Conservation (phyloP, 2,113 vertebrate species). For the Saguinus midas region DNA sequence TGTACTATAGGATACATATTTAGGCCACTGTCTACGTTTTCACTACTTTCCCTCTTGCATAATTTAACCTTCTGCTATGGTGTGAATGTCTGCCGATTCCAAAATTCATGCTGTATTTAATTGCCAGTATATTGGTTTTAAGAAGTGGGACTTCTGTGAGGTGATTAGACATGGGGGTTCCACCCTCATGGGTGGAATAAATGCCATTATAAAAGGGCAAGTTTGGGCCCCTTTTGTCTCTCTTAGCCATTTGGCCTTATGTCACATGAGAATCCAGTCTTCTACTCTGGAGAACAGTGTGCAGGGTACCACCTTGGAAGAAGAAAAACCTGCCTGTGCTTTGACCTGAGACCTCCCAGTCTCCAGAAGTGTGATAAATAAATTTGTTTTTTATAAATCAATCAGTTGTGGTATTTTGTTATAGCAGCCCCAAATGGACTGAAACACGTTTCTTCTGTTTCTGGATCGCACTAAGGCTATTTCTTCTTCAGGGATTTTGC, state of each 20-base stretch:
- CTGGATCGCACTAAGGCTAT: background rate
- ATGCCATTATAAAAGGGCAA: background rate
- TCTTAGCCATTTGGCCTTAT: background rate
- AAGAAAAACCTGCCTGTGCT: background rate
- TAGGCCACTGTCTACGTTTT: background rate
- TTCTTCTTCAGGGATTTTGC: background rate
- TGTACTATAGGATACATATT: background rate
- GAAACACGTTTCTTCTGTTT: background rate
- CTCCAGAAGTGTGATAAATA: background rate
- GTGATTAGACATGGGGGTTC: background rate
- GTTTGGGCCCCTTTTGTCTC: background rate
- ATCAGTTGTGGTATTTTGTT: background rate
- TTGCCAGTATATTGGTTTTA: background rate
- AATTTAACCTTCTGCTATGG: background rate
- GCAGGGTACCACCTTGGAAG: background rate
- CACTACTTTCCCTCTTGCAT: background rate
- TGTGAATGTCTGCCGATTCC: background rate
- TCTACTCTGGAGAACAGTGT: background rate
- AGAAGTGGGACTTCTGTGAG: background rate
- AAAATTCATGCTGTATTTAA: background rate
- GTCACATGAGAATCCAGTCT: background rate
- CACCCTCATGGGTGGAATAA: background rate
- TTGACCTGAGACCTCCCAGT: background rate
- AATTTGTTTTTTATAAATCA: background rate
- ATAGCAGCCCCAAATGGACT: background rate